Conservation (phyloP, 1,140 invertebrate species). For the Elymnias hypermnestra region DNA sequence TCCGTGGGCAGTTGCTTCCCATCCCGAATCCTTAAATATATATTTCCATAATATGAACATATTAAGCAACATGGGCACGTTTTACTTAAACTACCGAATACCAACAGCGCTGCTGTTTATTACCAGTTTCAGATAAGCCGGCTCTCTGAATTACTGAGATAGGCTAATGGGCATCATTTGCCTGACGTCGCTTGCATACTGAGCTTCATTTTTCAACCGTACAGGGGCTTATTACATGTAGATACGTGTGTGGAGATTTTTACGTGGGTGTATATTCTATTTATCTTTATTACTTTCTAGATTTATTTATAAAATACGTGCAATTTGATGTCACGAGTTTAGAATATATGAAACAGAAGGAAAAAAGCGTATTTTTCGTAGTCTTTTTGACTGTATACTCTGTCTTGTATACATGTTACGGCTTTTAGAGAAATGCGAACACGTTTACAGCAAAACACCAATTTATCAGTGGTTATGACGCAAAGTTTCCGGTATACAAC, state of each 20-base stretch:
- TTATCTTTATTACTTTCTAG: conserved; percentile 3
- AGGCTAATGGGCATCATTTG: conserved; percentile 5
- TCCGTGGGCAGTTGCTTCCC: too few species aligned
- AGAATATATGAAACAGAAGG: too few species aligned
- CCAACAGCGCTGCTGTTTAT: conserved; percentile 1
- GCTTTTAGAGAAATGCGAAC: too few species aligned
- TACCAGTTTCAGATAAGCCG: conserved; percentile 3
- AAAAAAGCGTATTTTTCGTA: too few species aligned
- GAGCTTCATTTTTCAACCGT: conserved; percentile 2
- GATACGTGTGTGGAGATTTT: conserved; percentile 1
- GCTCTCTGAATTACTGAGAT: conserved; percentile 5
- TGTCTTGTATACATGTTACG: too few species aligned
- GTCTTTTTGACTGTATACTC: too few species aligned
- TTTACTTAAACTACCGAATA: conserved; percentile 1
- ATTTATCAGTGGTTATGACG: too few species aligned
- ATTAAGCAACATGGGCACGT: conserved; percentile 1
- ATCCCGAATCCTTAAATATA: too few species aligned
- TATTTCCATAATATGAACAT: too few species aligned
- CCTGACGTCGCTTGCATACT: conserved; percentile 1
- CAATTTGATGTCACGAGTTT: too few species aligned
- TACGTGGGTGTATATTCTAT: background rate
- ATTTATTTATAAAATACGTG: background rate
- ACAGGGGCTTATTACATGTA: conserved; percentile 1
- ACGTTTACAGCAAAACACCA: too few species aligned
- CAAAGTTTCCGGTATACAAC: too few species aligned